Evolutionary conservation across 2,113 vertebrate species (phyloP).

Genomic region (Lophotis ruficrista): DNA sequence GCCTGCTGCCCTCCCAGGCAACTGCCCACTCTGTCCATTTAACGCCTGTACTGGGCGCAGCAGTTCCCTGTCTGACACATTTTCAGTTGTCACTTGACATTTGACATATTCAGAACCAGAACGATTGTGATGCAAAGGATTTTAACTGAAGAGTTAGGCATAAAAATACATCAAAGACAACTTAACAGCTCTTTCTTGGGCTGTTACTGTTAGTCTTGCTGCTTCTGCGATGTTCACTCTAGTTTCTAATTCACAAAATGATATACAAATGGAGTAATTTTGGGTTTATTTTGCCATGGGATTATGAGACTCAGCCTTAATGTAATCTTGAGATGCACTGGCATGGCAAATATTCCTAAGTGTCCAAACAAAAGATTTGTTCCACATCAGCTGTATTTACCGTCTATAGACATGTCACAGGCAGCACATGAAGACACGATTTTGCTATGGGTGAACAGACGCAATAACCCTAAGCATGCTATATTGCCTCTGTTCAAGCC

Average conservation of each 20-base stretch:
- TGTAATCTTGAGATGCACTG: constrained; percentile 85
- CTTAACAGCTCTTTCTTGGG: background rate
- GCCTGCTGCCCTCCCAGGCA: too few relatives aligned
- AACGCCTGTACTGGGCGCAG: background rate
- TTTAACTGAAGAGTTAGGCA: too few relatives aligned
- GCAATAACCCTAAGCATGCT: background rate
- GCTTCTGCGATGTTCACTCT: background rate
- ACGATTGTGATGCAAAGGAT: background rate
- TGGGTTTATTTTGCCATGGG: constrained; percentile 73
- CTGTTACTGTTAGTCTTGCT: background rate
- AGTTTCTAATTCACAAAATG: background rate
- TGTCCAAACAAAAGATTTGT: constrained; percentile 4
- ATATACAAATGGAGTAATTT: background rate
- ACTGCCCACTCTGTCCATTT: too few relatives aligned
- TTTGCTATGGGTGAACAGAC: background rate
- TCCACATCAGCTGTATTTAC: background rate
- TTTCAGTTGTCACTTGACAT: background rate
- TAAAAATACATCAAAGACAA: background rate
- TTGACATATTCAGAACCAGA: too few relatives aligned
- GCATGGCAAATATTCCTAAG: constrained; percentile 90
- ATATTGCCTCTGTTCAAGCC: background rate
- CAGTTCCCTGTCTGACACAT: too few relatives aligned
- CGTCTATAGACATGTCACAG: background rate
- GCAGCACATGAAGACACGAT: background rate
- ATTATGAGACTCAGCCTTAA: constrained; percentile 89